Evolutionary conservation across 1,140 invertebrate species (phyloP).

Genomic region (Drosophila ohnishii): DNA sequence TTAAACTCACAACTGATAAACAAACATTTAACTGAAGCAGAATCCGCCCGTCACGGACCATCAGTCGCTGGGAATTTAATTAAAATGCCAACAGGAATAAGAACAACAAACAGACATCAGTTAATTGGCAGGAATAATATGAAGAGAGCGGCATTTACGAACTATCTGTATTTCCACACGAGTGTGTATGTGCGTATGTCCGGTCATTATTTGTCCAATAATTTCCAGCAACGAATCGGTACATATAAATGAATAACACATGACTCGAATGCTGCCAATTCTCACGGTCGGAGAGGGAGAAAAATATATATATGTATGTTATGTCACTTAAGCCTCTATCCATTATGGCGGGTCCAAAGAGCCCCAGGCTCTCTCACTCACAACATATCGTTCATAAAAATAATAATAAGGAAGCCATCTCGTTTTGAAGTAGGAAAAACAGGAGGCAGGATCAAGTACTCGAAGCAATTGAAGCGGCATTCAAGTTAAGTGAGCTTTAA

Average conservation of each 20-base stretch:
- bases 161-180: constrained; percentile 18
- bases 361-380: constrained; percentile 11
- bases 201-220: constrained; percentile 28
- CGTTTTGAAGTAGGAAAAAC: constrained; percentile 34
- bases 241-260: constrained; percentile 39
- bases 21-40: constrained; percentile 23
- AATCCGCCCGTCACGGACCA: constrained; percentile 11
- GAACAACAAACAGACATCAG: constrained; percentile 32
- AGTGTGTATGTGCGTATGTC: background rate
- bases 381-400: constrained; percentile 32
- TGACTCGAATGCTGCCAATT: constrained; percentile 43
- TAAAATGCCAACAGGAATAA: constrained; percentile 32
- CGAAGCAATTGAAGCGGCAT: constrained; percentile 36
- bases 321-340: constrained; percentile 25
- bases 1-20: constrained; percentile 33
- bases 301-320: constrained; percentile 20
- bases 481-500: constrained; percentile 60
- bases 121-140: constrained; percentile 42
- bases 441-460: constrained; percentile 44
- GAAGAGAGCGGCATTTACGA: constrained; percentile 4
- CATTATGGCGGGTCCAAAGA: constrained; percentile 30
- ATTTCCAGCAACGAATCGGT: constrained; percentile 18
- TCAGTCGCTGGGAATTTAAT: constrained; percentile 29
- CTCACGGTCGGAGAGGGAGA: constrained; percentile 21
- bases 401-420: constrained; percentile 42